These are phyloP conservation scores for Chaetophractus vellerosus DNA, from an alignment of 2,797 vertebrate species.

Conservation along the genomic window DNA sequence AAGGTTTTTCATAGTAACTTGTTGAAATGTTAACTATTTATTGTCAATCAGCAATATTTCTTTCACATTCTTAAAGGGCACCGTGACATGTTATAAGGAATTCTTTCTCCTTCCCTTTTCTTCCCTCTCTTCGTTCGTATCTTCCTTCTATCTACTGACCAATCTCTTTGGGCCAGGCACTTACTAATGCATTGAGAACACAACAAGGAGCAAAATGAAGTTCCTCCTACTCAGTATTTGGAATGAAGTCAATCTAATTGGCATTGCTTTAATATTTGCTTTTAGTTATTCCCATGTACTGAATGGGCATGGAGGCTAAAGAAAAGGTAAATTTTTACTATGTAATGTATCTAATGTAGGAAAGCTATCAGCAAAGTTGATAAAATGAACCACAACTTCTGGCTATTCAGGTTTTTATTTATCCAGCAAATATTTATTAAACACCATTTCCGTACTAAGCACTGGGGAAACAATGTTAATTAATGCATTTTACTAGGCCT, in stretches of 20 bases:
- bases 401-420: background rate
- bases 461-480: background rate
- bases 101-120: background rate
- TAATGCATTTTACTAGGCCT: background rate
- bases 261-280: conserved; percentile 69
- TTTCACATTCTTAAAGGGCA: background rate
- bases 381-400: background rate
- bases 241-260: background rate
- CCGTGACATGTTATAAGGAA: background rate
- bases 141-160: background rate
- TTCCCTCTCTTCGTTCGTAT: background rate
- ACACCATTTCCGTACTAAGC: background rate
- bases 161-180: background rate
- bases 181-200: background rate
- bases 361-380: background rate
- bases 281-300: background rate
- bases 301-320: background rate
- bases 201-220: background rate
- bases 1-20: background rate
- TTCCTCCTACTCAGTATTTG: background rate
- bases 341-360: background rate
- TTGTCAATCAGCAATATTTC: background rate
- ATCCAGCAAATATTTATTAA: background rate
- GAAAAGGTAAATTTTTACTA: background rate
- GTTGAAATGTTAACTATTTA: background rate